Evolutionary conservation across 2,113 vertebrate genomes (phyloP).

Genomic region (Mustelus asterias): DNA sequence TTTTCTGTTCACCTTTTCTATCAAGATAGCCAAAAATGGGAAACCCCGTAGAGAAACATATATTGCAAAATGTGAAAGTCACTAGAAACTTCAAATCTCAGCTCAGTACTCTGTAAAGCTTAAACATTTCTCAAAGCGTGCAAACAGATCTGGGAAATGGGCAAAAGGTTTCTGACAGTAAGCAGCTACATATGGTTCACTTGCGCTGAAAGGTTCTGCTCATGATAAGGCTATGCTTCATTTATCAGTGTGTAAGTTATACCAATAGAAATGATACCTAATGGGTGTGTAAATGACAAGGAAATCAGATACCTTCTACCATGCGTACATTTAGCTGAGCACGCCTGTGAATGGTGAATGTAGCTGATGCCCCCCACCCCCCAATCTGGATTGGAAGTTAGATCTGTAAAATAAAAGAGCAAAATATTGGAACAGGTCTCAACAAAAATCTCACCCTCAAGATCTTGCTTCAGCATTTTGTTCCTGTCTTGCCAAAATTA

Average conservation of each 20-base stretch:
- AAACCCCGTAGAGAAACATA: background rate
- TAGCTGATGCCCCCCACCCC: background rate
- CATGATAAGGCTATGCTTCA: background rate
- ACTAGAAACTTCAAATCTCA: background rate
- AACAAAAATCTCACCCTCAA: background rate
- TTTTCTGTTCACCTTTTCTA: background rate
- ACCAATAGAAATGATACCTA: background rate
- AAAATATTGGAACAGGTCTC: background rate
- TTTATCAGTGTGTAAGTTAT: background rate
- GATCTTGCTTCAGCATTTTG: background rate
- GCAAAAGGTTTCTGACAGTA: background rate
- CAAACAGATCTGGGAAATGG: background rate
- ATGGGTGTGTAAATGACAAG: background rate
- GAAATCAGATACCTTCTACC: background rate
- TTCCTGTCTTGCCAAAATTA: background rate
- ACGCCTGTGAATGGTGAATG: background rate
- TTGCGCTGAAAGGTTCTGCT: background rate
- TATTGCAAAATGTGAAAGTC: background rate
- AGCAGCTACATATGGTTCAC: background rate
- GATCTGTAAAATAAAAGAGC: background rate
- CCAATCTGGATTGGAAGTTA: background rate
- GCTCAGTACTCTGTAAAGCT: background rate
- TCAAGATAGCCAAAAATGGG: background rate
- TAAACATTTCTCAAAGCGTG: background rate
- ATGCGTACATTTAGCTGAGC: background rate